Evolutionary conservation across 2,888 invertebrate genomes (phyloP).

Genomic region (Podotricha telesiphe): DNA sequence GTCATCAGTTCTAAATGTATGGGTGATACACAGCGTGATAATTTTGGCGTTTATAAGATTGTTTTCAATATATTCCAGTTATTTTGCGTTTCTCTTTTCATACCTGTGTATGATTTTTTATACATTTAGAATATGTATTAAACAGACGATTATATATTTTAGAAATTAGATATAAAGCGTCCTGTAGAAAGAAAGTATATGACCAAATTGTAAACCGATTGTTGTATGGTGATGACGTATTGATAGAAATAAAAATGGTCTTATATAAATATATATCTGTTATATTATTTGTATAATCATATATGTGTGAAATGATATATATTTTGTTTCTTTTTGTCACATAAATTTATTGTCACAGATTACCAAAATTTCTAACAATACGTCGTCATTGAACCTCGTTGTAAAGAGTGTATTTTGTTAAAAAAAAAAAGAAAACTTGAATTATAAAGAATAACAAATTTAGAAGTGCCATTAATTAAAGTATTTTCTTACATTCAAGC

Average conservation of each 20-base stretch:
- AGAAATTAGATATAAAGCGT: slow-evolving; percentile 32
- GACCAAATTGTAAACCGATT: slow-evolving; percentile 29
- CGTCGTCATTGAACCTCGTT: slow-evolving; percentile 23
- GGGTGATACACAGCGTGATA: not conserved
- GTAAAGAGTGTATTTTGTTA: slow-evolving; percentile 49
- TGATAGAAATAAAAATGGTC: not conserved
- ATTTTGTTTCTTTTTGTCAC: not conserved
- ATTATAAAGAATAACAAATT: slow-evolving; percentile 52
- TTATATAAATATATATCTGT: too few species aligned
- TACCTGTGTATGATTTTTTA: not conserved
- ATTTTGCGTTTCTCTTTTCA: too few species aligned
- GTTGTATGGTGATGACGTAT: slow-evolving; percentile 7
- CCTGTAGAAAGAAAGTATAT: slow-evolving; percentile 35
- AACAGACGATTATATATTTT: slow-evolving; percentile 36
- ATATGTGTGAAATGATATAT: too few species aligned
- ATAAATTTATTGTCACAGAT: not conserved
- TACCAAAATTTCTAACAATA: not conserved
- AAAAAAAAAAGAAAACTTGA: slow-evolving; percentile 22
- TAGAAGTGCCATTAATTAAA: slow-evolving; percentile 79
- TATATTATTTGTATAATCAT: not conserved
- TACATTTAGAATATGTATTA: slow-evolving; percentile 25
- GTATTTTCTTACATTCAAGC: slow-evolving; percentile 75
- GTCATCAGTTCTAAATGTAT: slow-evolving; percentile 50
- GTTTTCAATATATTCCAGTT: too few species aligned
- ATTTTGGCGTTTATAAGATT: too few species aligned